Base-by-base conservation (phyloP, 1,140 invertebrate species). In the Pachypsylla venusta region DNA sequence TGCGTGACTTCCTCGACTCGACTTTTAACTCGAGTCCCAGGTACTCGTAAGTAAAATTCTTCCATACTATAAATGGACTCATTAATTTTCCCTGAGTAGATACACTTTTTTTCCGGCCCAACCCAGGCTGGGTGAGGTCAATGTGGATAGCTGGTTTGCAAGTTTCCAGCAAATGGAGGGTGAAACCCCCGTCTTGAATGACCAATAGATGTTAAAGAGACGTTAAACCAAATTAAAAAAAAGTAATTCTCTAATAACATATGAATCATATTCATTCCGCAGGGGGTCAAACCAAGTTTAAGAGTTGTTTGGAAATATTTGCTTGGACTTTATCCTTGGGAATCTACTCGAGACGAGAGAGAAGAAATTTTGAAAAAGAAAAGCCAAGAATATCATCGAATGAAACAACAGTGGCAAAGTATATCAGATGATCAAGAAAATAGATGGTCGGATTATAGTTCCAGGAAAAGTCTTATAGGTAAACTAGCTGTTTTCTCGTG, bases 381-480 rank as follows among this genome's bases (percentile, higher is more conserved):
- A 72, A 81, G 79, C 54, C 81, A 91, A 61, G 88, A 94, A 69
- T 98, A 99, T 74, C 93, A 86, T 70, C 79, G 78, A 54, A 98
- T 98, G 91, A 98, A 98, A 71, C 75, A 88, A 10, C 96, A 99
- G 71, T 99, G 96, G 96, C 81, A 85, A 64, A 85, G 86, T 1
- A 91, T 99, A 70, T 84, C 84, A 4, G 74, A 79, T 35, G 80
- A 79, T 3, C 96, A 99, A 73, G 92, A 98, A 69, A 77, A 78
- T 0, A 79, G 92, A 64, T 98, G 98, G 75, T 78, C 83, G 22
- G 82, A 87, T 64, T 94, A 88, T 67, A 79, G 87, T 58, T 93
- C 98, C 64, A 77, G 90, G 63, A 95, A 97, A 75, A 92, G 82
- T 72, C 77, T 98, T 57, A 93, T 98, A 64, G 86, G 85, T 87